These are phyloP conservation scores for Drosophila mauritiana DNA, from an alignment of 1,140 invertebrate genomes.

Conservation along the genomic window DNA sequence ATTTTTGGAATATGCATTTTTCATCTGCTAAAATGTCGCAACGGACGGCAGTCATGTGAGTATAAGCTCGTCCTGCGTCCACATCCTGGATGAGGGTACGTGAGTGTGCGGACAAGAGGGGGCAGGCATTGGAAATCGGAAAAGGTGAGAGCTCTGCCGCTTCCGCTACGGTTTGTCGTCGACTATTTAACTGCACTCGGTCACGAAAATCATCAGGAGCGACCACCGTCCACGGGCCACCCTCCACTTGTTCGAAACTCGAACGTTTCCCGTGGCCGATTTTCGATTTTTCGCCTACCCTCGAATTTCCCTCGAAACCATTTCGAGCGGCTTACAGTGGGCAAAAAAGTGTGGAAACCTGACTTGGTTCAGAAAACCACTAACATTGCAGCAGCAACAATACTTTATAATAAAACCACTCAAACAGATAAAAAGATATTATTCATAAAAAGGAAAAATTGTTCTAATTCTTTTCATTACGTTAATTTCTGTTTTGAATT, in stretches of 20 bases:
- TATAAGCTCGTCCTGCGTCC: constrained; percentile 10
- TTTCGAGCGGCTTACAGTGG: constrained; percentile 22
- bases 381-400: too few relatives aligned
- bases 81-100: constrained; percentile 43
- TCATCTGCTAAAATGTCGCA: constrained; percentile 55
- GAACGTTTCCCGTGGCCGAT: constrained; percentile 58
- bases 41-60: constrained; percentile 12
- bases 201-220: constrained; percentile 77
- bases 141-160: constrained; percentile 54
- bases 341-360: not conserved
- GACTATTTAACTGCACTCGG: constrained; percentile 80
- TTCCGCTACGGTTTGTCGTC: constrained; percentile 65
- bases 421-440: too few relatives aligned
- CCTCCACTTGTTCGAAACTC: constrained; percentile 20
- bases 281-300: constrained; percentile 36
- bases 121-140: constrained; percentile 44
- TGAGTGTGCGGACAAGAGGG: constrained; percentile 5
- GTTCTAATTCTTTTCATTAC: too few relatives aligned
- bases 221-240: constrained; percentile 34
- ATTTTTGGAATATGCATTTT: constrained; percentile 39
- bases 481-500: too few relatives aligned
- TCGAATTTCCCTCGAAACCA: not conserved
- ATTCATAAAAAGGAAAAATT: too few relatives aligned
- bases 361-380: too few relatives aligned
- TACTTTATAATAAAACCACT: too few relatives aligned